phyloP scores from a whole-genome alignment of 2,888 invertebrate species.

The Epicampocera succincta region DNA sequence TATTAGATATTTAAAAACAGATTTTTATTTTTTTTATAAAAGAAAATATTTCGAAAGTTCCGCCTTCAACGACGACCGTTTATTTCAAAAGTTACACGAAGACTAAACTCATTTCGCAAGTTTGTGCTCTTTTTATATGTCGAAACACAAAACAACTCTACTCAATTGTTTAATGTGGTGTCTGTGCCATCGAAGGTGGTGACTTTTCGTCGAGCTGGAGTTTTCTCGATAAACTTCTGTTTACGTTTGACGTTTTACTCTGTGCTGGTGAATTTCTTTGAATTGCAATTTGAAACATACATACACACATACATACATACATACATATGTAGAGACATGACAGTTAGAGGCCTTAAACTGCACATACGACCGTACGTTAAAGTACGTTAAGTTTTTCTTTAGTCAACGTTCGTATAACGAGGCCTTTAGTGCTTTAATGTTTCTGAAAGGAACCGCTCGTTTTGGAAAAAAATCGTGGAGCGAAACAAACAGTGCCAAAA shows the following conservation, averaged over 20 bases:
- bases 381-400: too few relatives aligned
- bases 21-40: slow-evolving; percentile 18
- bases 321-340: slow-evolving; percentile 30
- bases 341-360: too few relatives aligned
- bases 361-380: too few relatives aligned
- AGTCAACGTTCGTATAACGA: too few relatives aligned
- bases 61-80: slow-evolving; percentile 57
- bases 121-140: slow-evolving; percentile 68
- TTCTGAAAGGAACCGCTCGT: slow-evolving; percentile 24
- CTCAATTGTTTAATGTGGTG: slow-evolving; percentile 51
- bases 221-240: slow-evolving; percentile 26
- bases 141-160: slow-evolving; percentile 47
- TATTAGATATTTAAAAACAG: slow-evolving; percentile 10
- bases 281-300: slow-evolving; percentile 1
- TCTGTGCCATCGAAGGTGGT: slow-evolving; percentile 38
- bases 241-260: slow-evolving; percentile 48
- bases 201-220: slow-evolving; percentile 24
- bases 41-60: slow-evolving; percentile 20
- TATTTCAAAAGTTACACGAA: slow-evolving; percentile 67
- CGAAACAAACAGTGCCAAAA: background rate
- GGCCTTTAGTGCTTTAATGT: slow-evolving; percentile 5
- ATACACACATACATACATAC: too few relatives aligned
- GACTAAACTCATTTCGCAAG: slow-evolving; percentile 64
- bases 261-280: slow-evolving; percentile 43
- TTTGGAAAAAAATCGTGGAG: background rate